These are phyloP conservation scores for western clawed frog (Xenopus tropicalis) DNA, from an alignment of 2,113 vertebrate species.

Conservation along the genomic window UCB_Xtro_10.0 CM004443.2:61732001-61732500, in stretches of 20 bases:
- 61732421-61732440: too few relatives aligned
- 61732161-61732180: neutral
- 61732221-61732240: too few relatives aligned
- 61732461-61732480: too few relatives aligned
- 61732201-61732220: neutral
- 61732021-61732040: constrained; percentile 39
- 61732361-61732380: neutral
- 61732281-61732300: neutral
- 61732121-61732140: neutral
- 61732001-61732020: constrained; percentile 23
- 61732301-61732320: too few relatives aligned
- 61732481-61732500: too few relatives aligned
- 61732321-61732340: too few relatives aligned
- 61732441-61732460: too few relatives aligned
- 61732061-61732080: constrained; percentile 6
- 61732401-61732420: too few relatives aligned
- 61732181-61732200: neutral
- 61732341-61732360: neutral
- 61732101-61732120: constrained; percentile 5
- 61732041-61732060: constrained; percentile 9
- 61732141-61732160: neutral
- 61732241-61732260: neutral
- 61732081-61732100: neutral
- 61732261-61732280: neutral
- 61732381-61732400: too few relatives aligned